Evolutionary conservation across 2,888 invertebrate genomes (phyloP).

Genomic region (Ferdinandea cuprea): DNA sequence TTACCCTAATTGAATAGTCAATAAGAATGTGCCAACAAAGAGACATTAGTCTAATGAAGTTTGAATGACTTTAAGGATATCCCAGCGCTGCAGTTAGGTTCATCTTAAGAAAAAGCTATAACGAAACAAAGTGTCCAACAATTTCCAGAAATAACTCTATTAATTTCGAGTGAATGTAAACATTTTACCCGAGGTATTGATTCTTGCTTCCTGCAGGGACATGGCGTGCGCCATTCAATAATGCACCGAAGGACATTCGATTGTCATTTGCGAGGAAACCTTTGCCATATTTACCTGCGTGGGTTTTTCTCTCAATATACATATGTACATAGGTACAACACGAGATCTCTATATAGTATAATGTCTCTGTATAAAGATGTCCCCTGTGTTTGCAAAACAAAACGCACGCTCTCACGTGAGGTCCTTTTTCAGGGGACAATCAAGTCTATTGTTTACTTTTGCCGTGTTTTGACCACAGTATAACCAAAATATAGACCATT

Average conservation of each 20-base stretch:
- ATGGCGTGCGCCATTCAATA: slow-evolving; percentile 72
- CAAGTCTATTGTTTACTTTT: slow-evolving; percentile 76
- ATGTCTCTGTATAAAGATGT: slow-evolving; percentile 50
- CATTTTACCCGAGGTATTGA: slow-evolving; percentile 20
- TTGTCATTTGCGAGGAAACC: slow-evolving; percentile 57
- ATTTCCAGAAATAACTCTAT: slow-evolving; percentile 59
- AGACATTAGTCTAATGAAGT: slow-evolving; percentile 68
- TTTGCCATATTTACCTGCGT: slow-evolving; percentile 52
- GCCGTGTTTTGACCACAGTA: slow-evolving; percentile 82
- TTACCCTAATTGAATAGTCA: slow-evolving; percentile 71
- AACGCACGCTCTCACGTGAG: slow-evolving; percentile 72
- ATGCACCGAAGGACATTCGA: slow-evolving; percentile 65
- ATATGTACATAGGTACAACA: no score
- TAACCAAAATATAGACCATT: slow-evolving; percentile 79
- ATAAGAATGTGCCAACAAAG: slow-evolving; percentile 65
- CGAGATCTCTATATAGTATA: no score
- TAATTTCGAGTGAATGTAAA: slow-evolving; percentile 50
- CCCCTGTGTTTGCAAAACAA: slow-evolving; percentile 72
- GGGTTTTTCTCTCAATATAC: slow-evolving; percentile 14
- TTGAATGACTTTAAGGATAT: slow-evolving; percentile 66
- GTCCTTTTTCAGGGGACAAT: slow-evolving; percentile 59
- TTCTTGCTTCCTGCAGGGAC: slow-evolving; percentile 64
- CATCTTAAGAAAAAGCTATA: slow-evolving; percentile 15
- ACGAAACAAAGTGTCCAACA: slow-evolving; percentile 8
- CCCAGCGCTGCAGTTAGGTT: slow-evolving; percentile 15